These are phyloP conservation scores for Globodera ellingtonae DNA, from an alignment of 1,140 invertebrate genomes.

Conservation along the genomic window DNA sequence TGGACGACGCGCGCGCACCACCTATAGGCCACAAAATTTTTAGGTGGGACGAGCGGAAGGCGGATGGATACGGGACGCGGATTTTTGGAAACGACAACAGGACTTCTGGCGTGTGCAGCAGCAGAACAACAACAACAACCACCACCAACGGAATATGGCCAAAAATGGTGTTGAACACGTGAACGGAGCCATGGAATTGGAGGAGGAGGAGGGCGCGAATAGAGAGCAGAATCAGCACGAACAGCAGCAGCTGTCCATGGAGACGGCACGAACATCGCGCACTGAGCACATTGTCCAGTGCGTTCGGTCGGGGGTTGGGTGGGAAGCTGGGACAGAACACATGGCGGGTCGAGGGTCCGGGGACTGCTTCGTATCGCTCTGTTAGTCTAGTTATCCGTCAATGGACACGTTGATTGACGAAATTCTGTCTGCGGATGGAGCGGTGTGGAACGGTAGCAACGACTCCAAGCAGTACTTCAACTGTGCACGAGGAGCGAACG, in stretches of 20 bases:
- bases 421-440: neutral
- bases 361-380: neutral
- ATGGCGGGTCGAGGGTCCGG: neutral
- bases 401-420: conserved; percentile 13
- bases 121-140: no score
- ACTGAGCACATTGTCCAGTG: conserved; percentile 14
- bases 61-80: neutral
- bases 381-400: neutral
- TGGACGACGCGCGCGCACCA: no score
- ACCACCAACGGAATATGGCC: neutral
- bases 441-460: neutral
- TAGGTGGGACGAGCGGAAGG: neutral
- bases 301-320: neutral
- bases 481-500: neutral
- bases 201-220: neutral
- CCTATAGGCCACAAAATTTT: neutral
- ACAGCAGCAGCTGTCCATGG: neutral
- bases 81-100: neutral
- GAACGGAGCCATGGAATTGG: neutral
- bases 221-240: neutral
- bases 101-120: neutral
- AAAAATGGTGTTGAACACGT: neutral
- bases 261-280: conserved; percentile 20
- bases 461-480: neutral
- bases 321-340: neutral